phyloP scores from a whole-genome alignment of 1,140 invertebrate genomes.

The Zaprionus inermis region DNA sequence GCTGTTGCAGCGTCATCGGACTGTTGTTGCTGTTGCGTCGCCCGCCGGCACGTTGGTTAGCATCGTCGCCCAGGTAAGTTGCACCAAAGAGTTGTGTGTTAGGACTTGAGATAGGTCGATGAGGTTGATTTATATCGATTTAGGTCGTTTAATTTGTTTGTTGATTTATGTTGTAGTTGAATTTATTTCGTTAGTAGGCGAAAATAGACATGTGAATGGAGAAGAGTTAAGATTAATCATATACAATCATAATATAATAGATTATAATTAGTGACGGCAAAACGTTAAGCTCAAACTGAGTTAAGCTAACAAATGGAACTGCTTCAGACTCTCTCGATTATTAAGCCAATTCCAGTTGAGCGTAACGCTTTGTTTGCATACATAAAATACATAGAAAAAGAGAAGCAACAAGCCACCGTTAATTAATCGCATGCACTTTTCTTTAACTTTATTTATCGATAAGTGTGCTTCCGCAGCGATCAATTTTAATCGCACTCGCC shows the following conservation, averaged over 20 bases:
- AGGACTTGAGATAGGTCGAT: conserved; percentile 60
- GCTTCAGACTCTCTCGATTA: background rate
- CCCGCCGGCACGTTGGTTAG: conserved; percentile 55
- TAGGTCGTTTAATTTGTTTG: conserved; percentile 26
- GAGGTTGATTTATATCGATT: conserved; percentile 32
- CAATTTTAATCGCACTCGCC: conserved; percentile 39
- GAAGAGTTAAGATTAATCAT: conserved; percentile 34
- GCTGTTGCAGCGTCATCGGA: conserved; percentile 31
- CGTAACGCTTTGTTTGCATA: background rate
- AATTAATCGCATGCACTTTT: conserved; percentile 40
- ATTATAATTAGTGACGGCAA: conserved; percentile 13
- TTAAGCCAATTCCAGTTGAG: background rate
- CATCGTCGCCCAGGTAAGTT: conserved; percentile 76
- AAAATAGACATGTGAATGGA: conserved; percentile 57
- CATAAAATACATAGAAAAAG: background rate
- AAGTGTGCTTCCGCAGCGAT: conserved; percentile 47
- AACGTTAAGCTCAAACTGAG: background rate
- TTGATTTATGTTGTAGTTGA: conserved; percentile 33
- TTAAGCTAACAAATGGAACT: too few species aligned
- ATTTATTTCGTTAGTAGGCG: conserved; percentile 52
- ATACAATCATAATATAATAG: background rate
- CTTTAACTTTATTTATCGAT: conserved; percentile 44
- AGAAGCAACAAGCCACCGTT: conserved; percentile 38
- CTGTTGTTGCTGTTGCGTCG: conserved; percentile 36
- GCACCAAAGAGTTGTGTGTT: conserved; percentile 83